Percentiles rank a stretch among this genome's conserved stretches.
These are phyloP conservation scores for Gasteruption jaculator DNA, from an alignment of 2,888 invertebrate species.

Conservation along the genomic window DNA sequence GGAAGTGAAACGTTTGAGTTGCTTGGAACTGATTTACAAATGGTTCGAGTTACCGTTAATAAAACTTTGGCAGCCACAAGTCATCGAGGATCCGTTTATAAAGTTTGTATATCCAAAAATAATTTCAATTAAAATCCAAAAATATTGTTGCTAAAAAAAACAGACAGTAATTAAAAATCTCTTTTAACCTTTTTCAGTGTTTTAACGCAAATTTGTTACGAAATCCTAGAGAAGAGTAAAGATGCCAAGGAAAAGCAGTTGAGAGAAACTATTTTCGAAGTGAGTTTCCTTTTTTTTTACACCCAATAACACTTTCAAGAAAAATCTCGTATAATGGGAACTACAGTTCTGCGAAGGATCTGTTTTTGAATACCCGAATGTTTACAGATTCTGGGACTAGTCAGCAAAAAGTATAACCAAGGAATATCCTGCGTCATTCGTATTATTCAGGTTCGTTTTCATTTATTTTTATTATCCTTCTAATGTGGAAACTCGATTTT, in stretches of 20 bases:
- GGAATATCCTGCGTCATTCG: slow-evolving; percentile 72
- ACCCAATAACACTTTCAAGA: background rate
- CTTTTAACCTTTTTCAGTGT: slow-evolving; percentile 53
- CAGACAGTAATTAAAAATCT: slow-evolving; percentile 7
- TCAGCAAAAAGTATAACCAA: slow-evolving; percentile 81
- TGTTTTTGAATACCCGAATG: slow-evolving; percentile 5
- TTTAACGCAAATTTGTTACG: slow-evolving; percentile 72
- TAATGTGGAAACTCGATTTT: no score
- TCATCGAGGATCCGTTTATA: slow-evolving; percentile 78
- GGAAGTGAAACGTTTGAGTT: slow-evolving; percentile 64
- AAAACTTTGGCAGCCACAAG: slow-evolving; percentile 76
- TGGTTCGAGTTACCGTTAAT: slow-evolving; percentile 68
- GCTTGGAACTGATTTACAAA: slow-evolving; percentile 63
- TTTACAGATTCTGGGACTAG: slow-evolving; percentile 73
- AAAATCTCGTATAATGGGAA: no score
- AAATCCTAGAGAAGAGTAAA: slow-evolving; percentile 61
- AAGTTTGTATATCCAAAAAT: slow-evolving; percentile 57
- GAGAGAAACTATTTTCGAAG: slow-evolving; percentile 60
- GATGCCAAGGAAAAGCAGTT: slow-evolving; percentile 61
- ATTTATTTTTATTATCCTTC: slow-evolving; percentile 5
- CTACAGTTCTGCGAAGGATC: no score
- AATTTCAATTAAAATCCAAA: slow-evolving; percentile 6
- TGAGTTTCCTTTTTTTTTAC: slow-evolving; percentile 27
- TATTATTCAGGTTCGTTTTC: slow-evolving; percentile 56
- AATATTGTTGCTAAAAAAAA: no score